phyloP scores from a whole-genome alignment of 1,140 invertebrate species.

The Holcopasites calliopsidis region DNA sequence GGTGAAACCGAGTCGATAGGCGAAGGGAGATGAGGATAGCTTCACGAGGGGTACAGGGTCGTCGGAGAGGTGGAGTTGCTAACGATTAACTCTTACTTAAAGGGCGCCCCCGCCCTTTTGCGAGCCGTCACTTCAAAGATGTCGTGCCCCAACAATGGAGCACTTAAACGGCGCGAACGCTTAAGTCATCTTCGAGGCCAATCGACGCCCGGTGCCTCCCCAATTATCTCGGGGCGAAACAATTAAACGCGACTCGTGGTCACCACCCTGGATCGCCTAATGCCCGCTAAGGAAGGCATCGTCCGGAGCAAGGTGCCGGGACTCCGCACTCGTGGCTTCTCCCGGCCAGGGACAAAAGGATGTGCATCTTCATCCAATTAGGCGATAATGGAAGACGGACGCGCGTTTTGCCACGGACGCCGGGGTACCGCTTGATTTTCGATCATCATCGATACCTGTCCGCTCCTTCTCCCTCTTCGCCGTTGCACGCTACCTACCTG shows the following conservation, averaged over 20 bases:
- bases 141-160: conserved; percentile 70
- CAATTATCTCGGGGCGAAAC: conserved; percentile 72
- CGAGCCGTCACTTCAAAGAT: conserved; percentile 50
- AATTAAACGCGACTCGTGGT: conserved; percentile 69
- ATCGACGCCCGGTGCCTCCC: conserved; percentile 62
- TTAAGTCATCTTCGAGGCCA: conserved; percentile 72
- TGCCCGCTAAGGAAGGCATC: conserved; percentile 37
- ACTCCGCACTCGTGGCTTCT: conserved; percentile 43
- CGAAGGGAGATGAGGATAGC: background rate
- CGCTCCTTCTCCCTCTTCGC: background rate
- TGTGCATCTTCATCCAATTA: conserved; percentile 76
- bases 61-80: conserved; percentile 46
- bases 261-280: conserved; percentile 51
- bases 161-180: conserved; percentile 71
- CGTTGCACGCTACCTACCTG: background rate
- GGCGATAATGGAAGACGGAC: conserved; percentile 66
- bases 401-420: conserved; percentile 59
- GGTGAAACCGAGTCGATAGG: background rate
- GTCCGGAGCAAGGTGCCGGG: conserved; percentile 40
- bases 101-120: conserved; percentile 55
- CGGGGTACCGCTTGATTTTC: conserved; percentile 45
- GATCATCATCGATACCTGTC: conserved; percentile 25
- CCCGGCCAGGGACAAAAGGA: conserved; percentile 62
- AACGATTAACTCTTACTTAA: conserved; percentile 69
- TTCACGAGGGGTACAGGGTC: conserved; percentile 8